Conservation (phyloP, 2,797 vertebrate species). For the Sebastes matsubarae region DNA sequence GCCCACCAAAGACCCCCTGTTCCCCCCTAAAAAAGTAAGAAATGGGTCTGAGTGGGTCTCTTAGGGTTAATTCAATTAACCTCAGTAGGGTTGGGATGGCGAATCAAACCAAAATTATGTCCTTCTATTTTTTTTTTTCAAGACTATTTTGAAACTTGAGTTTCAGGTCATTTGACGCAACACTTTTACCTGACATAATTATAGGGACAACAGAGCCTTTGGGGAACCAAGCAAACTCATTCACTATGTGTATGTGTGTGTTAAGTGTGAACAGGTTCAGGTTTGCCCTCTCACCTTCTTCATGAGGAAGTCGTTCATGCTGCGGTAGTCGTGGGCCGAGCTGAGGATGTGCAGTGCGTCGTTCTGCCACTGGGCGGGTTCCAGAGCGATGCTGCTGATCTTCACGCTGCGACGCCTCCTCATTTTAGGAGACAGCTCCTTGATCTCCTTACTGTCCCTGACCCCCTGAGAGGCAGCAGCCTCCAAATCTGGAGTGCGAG, state of each 20-base stretch:
- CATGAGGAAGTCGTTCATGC: slow-evolving; percentile 98
- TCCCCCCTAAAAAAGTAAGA: too few relatives aligned
- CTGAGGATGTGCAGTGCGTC: slow-evolving; percentile 92
- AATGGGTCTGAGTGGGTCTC: too few relatives aligned
- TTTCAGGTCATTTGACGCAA: not conserved
- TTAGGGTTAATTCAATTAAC: not conserved
- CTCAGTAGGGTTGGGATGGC: not conserved
- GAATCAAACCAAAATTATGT: not conserved
- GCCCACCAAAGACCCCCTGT: too few relatives aligned
- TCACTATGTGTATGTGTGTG: not conserved
- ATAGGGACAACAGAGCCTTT: not conserved
- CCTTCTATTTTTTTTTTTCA: not conserved
- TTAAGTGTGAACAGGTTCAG: not conserved
- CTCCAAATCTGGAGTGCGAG: slow-evolving; percentile 86
- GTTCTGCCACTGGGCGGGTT: slow-evolving; percentile 92
- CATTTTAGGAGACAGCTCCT: slow-evolving; percentile 92
- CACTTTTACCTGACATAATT: not conserved
- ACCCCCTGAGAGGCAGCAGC: slow-evolving; percentile 53
- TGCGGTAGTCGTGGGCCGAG: slow-evolving; percentile 89
- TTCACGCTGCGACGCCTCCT: slow-evolving; percentile 90
- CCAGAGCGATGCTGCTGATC: slow-evolving; percentile 90
- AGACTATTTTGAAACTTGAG: not conserved
- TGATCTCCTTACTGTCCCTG: slow-evolving; percentile 92
- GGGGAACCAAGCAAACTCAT: not conserved
- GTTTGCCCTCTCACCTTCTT: slow-evolving; percentile 87